Base-by-base conservation (phyloP, 2,888 invertebrate species). In the Rugalucina vietnamica region DNA sequence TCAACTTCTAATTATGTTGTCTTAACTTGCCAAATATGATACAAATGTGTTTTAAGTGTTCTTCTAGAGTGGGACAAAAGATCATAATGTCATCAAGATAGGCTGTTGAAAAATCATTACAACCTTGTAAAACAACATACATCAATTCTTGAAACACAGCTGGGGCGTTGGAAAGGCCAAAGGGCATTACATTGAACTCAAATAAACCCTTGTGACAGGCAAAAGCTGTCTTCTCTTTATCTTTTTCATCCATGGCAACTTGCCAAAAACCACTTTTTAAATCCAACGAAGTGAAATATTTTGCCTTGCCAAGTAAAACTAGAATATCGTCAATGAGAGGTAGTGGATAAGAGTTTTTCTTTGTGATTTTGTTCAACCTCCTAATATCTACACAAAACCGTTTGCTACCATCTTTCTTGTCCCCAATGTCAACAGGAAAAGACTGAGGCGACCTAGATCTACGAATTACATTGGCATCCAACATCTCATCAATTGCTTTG, bases 11-110 rank as follows among this genome's bases (percentile, higher is more conserved):
- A 0, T 43, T 36, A 39, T 79, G 71, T 74, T 82, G 21, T n/a
- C n/a, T n/a, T n/a, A n/a, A n/a, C 50, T 72, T 76, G 83, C 0
- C 43, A 12, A 43, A 43, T 43, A 85, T 82, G 24, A 70, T 3
- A 70, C 79, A n/a, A n/a, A 78, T 65, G 74, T 84, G 82, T 39
- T 70, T 39, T 3, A 81, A 18, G 72, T 87, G 87, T 43, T n/a
- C n/a, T n/a, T n/a, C n/a, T n/a, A n/a, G n/a, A n/a, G n/a, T n/a
- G n/a, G n/a, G n/a, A n/a, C n/a, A n/a, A n/a, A n/a, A n/a, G n/a
- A n/a, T n/a, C n/a, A n/a, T n/a, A n/a, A n/a, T n/a, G n/a, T n/a
- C n/a, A n/a, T n/a, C n/a, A n/a, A n/a, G n/a, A n/a, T n/a, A n/a
- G n/a, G n/a, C n/a, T n/a, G n/a, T n/a, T n/a, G n/a, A n/a, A n/a